These are phyloP conservation scores for Tenebrosternarchus preto DNA, from an alignment of 2,113 vertebrate species.

Conservation along the genomic window DNA sequence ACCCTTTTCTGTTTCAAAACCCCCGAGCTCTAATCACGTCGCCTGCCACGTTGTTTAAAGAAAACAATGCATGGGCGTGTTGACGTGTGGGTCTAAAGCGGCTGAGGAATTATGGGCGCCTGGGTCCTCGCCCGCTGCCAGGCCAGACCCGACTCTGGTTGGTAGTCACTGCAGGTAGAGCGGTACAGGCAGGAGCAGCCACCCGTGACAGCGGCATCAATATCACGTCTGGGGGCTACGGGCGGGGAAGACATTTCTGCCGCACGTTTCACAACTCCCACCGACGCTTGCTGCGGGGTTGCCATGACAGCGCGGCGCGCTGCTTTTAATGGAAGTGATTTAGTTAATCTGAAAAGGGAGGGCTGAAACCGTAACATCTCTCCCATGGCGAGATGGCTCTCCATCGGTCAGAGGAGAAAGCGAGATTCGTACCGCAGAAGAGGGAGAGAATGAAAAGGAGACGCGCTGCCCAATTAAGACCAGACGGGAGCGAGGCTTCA, in stretches of 20 bases:
- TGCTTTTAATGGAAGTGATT: conserved; percentile 55
- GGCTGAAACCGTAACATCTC: conserved; percentile 40
- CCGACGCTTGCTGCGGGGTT: conserved; percentile 53
- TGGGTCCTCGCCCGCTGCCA: conserved; percentile 12
- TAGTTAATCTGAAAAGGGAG: conserved; percentile 58
- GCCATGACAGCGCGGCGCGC: conserved; percentile 55
- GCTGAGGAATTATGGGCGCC: conserved; percentile 45
- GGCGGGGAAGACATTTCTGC: conserved; percentile 48
- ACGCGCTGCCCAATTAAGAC: conserved; percentile 42
- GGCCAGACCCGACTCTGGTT: conserved; percentile 48
- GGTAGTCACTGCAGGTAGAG: conserved; percentile 55
- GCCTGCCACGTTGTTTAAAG: conserved; percentile 19
- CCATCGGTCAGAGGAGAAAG: conserved; percentile 50
- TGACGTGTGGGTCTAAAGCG: conserved; percentile 31
- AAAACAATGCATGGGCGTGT: conserved; percentile 19
- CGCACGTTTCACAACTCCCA: conserved; percentile 55
- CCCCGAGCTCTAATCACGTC: not conserved
- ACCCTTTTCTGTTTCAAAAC: conserved; percentile 1
- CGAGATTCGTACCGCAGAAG: not conserved
- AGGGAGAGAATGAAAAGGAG: conserved; percentile 17
- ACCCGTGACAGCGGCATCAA: conserved; percentile 54
- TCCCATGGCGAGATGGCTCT: conserved; percentile 35
- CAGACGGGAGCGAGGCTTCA: conserved; percentile 44
- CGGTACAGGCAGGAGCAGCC: conserved; percentile 45
- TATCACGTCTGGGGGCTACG: conserved; percentile 52